Percentiles rank a stretch among this genome's conserved stretches.
These are phyloP conservation scores for Epicauta chinensis DNA, from an alignment of 1,140 invertebrate species.

Conservation along the genomic window DNA sequence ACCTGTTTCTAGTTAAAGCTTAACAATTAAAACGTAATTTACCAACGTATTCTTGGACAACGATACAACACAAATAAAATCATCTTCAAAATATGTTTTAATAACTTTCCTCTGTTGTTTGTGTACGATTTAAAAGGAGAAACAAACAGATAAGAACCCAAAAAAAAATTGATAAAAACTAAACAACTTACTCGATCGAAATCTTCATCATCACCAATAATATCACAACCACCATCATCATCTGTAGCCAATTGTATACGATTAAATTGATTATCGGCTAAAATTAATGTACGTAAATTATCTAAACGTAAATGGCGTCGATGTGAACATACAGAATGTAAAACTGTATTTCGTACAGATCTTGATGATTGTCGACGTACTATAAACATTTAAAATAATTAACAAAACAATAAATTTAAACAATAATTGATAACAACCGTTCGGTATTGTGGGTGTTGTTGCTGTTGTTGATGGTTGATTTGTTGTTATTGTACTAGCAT, in stretches of 20 bases:
- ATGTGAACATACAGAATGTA: constrained; percentile 76
- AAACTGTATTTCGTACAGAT: constrained; percentile 63
- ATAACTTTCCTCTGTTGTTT: constrained; percentile 11
- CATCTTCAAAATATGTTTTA: constrained; percentile 13
- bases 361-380: constrained; percentile 44
- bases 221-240: constrained; percentile 51
- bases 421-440: neutral
- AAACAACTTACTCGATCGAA: constrained; percentile 48
- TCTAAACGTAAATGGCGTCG: constrained; percentile 75
- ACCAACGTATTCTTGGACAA: neutral
- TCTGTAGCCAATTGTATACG: constrained; percentile 73
- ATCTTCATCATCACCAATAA: constrained; percentile 52
- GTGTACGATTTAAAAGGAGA: no score
- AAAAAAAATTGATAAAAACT: no score
- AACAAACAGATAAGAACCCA: constrained; percentile 4
- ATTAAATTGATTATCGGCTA: constrained; percentile 78
- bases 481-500: constrained; percentile 42
- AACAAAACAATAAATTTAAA: constrained; percentile 2
- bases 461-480: constrained; percentile 5
- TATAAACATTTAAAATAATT: constrained; percentile 20
- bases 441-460: no score
- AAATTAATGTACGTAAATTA: constrained; percentile 70
- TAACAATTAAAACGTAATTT: constrained; percentile 2
- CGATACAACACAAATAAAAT: constrained; percentile 12
- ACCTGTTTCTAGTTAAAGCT: neutral